These are phyloP conservation scores for Pristionchus japonicus DNA, from an alignment of 2,888 invertebrate species.

Conservation along the genomic window DNA sequence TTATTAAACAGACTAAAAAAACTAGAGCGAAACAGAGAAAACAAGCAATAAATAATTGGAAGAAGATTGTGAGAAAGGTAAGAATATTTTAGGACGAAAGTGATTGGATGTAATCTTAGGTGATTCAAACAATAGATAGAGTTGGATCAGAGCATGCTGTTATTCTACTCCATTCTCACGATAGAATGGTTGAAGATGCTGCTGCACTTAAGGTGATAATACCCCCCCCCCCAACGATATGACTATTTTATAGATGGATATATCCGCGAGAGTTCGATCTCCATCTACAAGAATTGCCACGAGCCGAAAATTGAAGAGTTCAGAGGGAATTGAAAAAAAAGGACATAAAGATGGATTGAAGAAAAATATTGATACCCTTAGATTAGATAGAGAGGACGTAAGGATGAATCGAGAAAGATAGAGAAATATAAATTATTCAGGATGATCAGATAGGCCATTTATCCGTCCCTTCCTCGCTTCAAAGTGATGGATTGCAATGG, in stretches of 20 bases:
- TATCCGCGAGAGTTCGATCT: not conserved
- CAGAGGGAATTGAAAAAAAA: not conserved
- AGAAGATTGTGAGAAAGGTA: constrained; percentile 80
- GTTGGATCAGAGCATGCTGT: constrained; percentile 69
- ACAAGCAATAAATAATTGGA: constrained; percentile 96
- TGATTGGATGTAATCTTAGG: constrained; percentile 50
- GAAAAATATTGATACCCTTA: constrained; percentile 17
- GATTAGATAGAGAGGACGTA: constrained; percentile 34
- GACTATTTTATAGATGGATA: constrained; percentile 11
- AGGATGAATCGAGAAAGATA: no score
- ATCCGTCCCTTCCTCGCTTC: constrained; percentile 26
- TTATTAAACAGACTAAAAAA: constrained; percentile 96
- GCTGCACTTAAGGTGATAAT: not conserved
- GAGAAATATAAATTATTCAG: not conserved
- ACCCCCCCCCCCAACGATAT: not conserved
- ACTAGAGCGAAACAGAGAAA: constrained; percentile 95
- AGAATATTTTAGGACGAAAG: not conserved
- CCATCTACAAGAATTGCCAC: constrained; percentile 27
- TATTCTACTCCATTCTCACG: constrained; percentile 71
- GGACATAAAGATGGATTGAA: no score
- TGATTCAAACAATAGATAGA: constrained; percentile 72
- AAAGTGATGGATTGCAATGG: constrained; percentile 23
- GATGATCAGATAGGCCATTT: not conserved
- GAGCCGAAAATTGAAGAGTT: not conserved
- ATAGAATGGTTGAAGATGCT: constrained; percentile 54